Evolutionary conservation across 2,113 vertebrate species (phyloP).

Genomic region (Siniperca chuatsi): DNA sequence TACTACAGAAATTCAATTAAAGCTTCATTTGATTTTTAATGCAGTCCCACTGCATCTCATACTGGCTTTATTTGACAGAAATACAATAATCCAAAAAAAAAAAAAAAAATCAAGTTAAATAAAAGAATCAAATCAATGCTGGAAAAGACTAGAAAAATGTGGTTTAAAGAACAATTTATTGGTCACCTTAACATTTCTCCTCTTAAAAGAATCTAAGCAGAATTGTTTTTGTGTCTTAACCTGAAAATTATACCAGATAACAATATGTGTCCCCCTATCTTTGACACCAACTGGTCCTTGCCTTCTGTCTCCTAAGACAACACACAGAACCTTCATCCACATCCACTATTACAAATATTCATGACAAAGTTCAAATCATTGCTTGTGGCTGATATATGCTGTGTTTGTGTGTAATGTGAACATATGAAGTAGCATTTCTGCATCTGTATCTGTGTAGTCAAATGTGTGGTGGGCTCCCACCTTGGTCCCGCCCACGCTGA

Average conservation of each 20-base stretch:
- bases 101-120: background rate
- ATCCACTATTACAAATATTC: background rate
- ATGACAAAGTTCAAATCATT: background rate
- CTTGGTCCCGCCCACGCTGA: slow-evolving; percentile 97
- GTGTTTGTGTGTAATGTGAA: background rate
- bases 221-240: background rate
- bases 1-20: background rate
- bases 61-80: background rate
- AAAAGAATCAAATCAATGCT: background rate
- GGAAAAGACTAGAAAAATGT: background rate
- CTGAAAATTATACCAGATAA: background rate
- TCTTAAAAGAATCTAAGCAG: background rate
- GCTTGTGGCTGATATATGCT: background rate
- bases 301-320: background rate
- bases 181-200: background rate
- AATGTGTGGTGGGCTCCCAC: slow-evolving; percentile 72
- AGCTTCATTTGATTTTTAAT: background rate
- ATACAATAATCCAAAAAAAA: background rate
- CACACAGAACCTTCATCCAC: background rate
- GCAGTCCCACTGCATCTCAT: background rate
- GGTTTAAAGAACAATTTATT: background rate
- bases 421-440: background rate
- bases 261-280: background rate
- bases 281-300: background rate
- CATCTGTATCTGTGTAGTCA: background rate